Conservation (phyloP, 2,113 vertebrate species). For the Laticauda colubrina region DNA sequence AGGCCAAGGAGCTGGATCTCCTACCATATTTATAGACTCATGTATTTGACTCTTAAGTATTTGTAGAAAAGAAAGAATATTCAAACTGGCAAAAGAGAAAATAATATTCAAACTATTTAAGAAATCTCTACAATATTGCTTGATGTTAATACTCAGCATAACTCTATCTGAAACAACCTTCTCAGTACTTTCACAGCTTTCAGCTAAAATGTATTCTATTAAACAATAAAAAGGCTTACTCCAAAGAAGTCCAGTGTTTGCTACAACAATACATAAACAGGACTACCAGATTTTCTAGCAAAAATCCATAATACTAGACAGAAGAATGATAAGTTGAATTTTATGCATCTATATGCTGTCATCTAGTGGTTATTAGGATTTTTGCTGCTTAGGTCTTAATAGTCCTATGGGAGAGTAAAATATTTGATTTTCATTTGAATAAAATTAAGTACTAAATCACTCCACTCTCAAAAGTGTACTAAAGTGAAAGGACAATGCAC, state of each 20-base stretch:
- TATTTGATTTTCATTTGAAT: conserved; percentile 23
- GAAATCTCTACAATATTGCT: conserved; percentile 17
- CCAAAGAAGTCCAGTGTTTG: conserved; percentile 52
- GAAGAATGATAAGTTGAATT: neutral
- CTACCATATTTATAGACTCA: conserved; percentile 36
- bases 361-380: neutral
- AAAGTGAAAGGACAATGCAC: neutral
- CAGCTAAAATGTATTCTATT: conserved; percentile 30
- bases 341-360: neutral
- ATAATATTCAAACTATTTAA: conserved; percentile 22
- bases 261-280: neutral
- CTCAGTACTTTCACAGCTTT: conserved; percentile 45
- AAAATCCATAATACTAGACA: neutral
- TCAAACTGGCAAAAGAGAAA: conserved; percentile 31
- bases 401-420: neutral
- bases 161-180: conserved; percentile 8
- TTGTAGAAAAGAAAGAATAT: conserved; percentile 13
- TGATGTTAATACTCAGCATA: conserved; percentile 1
- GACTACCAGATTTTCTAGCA: neutral
- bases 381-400: neutral
- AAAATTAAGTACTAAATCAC: neutral
- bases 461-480: neutral
- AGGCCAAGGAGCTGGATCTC: conserved; percentile 60
- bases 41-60: conserved; percentile 12
- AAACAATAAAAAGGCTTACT: conserved; percentile 58